Evolutionary conservation across 1,140 invertebrate genomes (phyloP), one percentile per base, ranked within the genome.

Genomic region (Glomeris maerens): DNA sequence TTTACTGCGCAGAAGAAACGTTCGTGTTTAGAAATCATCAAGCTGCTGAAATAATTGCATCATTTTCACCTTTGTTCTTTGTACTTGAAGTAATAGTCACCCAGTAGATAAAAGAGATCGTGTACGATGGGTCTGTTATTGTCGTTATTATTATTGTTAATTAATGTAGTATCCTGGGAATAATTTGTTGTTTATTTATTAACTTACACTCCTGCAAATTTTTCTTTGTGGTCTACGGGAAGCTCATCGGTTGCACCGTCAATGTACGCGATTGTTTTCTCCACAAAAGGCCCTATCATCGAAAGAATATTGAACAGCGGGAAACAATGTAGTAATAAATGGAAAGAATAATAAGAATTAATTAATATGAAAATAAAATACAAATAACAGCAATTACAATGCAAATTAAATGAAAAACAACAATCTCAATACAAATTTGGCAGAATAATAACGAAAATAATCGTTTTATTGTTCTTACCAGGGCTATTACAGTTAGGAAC

Each of bases 1-100:
- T 63, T 80, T 77, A 17, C 71, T 73, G 54, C 0, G 58, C 52
- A 49, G 13, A 21, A 39, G 22, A 49, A 50, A 25, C n/a, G n/a
- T n/a, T n/a, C n/a, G n/a, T n/a, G n/a, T n/a, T n/a, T n/a, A n/a
- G n/a, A n/a, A n/a, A n/a, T n/a, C n/a, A n/a, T n/a, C n/a, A n/a
- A n/a, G n/a, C n/a, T n/a, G n/a, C n/a, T n/a, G n/a, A n/a, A n/a
- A n/a, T n/a, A n/a, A n/a, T n/a, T n/a, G n/a, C n/a, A n/a, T n/a
- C n/a, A n/a, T n/a, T n/a, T n/a, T 68, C 56, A 76, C 71, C 71
- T 72, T 74, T 61, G 63, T 47, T 80, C 79, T 52, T 84, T 85
- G 55, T 80, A 81, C 67, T 95, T 96, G 61, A 94, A 91, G 66
- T 93, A 82, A 70, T 84, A 89, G 70, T 95, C 91, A 3, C 79